These are phyloP conservation scores for Diplazon laetatorius DNA, from an alignment of 2,888 invertebrate species.

Conservation along the genomic window DNA sequence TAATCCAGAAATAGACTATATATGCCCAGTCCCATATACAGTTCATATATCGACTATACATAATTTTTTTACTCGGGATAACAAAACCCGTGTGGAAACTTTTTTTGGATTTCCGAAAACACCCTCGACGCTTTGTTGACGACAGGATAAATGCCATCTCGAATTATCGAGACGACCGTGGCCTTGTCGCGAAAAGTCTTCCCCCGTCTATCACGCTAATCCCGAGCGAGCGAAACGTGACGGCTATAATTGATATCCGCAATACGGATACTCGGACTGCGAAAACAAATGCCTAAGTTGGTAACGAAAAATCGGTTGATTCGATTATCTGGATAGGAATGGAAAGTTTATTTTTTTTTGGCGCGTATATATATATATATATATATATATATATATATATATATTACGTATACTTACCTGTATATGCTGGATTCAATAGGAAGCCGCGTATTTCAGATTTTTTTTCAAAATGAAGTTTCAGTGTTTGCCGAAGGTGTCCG, in stretches of 20 bases:
- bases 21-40: no score
- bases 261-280: constrained; percentile 23
- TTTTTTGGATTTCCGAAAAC: background rate
- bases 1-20: no score
- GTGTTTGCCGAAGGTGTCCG: no score
- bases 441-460: no score
- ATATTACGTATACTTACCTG: no score
- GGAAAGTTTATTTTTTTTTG: no score
- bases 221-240: constrained; percentile 29
- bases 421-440: no score
- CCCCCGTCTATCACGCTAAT: constrained; percentile 37
- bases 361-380: background rate
- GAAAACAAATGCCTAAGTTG: no score
- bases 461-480: no score
- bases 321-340: background rate
- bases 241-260: constrained; percentile 26
- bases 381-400: background rate
- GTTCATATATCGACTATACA: no score
- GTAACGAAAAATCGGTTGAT: background rate
- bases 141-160: constrained; percentile 14
- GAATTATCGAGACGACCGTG: constrained; percentile 31
- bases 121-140: constrained; percentile 11
- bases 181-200: constrained; percentile 37
- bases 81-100: background rate
- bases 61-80: no score